A percentile compares a stretch with the other conserved stretches of the same genome.
These are phyloP conservation scores for Hormiphora californensis DNA, from an alignment of 37 sponge, comb jelly and placozoan genomes.

Conservation along the genomic window DNA sequence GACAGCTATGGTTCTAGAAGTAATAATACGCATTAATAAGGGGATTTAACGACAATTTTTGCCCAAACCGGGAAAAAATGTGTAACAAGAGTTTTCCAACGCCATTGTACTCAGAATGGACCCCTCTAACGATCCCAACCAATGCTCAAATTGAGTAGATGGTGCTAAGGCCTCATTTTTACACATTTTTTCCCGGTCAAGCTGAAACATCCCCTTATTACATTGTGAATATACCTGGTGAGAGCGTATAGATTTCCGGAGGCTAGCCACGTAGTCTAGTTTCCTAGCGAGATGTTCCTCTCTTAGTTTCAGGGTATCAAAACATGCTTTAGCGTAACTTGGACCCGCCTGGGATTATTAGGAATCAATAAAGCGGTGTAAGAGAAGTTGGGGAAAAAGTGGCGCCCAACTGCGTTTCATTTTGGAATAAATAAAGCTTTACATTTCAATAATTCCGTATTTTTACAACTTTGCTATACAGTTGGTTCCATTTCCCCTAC, in stretches of 20 bases:
- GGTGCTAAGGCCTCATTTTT: too few relatives aligned
- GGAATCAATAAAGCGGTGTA: not conserved
- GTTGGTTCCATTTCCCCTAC: too few relatives aligned
- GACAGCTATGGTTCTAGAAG: too few relatives aligned
- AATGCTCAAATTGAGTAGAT: too few relatives aligned
- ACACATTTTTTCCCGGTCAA: too few relatives aligned
- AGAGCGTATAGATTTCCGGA: not conserved
- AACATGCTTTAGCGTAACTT: slow-evolving; percentile 1
- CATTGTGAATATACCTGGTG: not conserved
- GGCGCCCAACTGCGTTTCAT: not conserved
- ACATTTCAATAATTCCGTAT: not conserved
- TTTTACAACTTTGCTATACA: not conserved
- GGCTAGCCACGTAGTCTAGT: slow-evolving; percentile 7
- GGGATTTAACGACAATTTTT: too few relatives aligned
- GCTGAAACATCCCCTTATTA: too few relatives aligned
- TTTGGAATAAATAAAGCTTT: not conserved
- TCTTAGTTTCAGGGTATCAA: slow-evolving; percentile 18
- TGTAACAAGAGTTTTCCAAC: too few relatives aligned
- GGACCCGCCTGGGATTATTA: not conserved
- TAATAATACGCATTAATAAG: too few relatives aligned
- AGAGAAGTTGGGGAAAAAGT: not conserved
- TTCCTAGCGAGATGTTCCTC: not conserved
- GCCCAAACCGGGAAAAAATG: too few relatives aligned
- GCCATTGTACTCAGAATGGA: too few relatives aligned
- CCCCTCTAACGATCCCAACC: too few relatives aligned